Conservation (phyloP, 2,888 invertebrate species). For the Emmelina monodactyla region DNA sequence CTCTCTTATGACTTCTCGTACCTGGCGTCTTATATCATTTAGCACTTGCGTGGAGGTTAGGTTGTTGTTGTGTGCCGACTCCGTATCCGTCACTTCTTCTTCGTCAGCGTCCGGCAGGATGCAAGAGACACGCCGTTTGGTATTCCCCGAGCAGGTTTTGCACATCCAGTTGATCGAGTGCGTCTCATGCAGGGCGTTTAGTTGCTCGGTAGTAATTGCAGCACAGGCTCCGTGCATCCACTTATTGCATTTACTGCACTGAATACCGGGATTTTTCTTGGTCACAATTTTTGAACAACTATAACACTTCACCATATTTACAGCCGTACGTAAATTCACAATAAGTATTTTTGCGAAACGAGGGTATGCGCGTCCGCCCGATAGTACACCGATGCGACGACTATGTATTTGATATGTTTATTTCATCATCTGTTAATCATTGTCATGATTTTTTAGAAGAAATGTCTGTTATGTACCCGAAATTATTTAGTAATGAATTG, state of each 20-base stretch:
- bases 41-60: too few relatives aligned
- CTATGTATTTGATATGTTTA: too few relatives aligned
- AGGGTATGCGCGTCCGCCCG: too few relatives aligned
- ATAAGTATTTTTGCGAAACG: too few relatives aligned
- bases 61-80: not conserved
- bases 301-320: not conserved
- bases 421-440: too few relatives aligned
- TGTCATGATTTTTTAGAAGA: too few relatives aligned
- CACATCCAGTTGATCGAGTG: constrained; percentile 2
- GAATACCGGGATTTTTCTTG: not conserved
- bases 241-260: constrained; percentile 1
- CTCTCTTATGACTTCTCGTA: constrained; percentile 1
- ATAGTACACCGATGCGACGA: too few relatives aligned
- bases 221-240: constrained; percentile 1
- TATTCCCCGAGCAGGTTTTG: not conserved
- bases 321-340: too few relatives aligned
- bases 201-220: constrained; percentile 1
- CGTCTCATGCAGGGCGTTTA: not conserved
- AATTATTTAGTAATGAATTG: too few relatives aligned
- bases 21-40: constrained; percentile 1
- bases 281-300: not conserved
- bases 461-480: too few relatives aligned
- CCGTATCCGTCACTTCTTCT: not conserved
- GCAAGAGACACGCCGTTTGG: constrained; percentile 1
- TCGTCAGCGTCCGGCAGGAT: constrained; percentile 1